Percentiles rank a stretch among this genome's conserved stretches.
These are phyloP conservation scores for Tyria jacobaeae DNA, from an alignment of 2,888 invertebrate species.

Conservation along the genomic window DNA sequence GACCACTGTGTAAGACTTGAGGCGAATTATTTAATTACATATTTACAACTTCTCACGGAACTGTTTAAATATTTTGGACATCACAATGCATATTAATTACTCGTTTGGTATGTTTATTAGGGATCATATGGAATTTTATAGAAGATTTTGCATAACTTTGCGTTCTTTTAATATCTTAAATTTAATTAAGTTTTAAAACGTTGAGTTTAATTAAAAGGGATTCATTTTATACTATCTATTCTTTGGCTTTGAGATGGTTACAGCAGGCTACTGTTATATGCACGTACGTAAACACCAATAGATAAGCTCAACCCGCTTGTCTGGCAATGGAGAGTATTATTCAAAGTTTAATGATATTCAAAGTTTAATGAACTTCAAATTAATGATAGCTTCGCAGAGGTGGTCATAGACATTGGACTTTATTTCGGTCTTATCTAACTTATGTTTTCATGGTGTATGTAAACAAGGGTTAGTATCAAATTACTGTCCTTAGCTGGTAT, in stretches of 20 bases:
- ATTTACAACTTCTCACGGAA: slow-evolving; percentile 31
- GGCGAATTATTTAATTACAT: slow-evolving; percentile 38
- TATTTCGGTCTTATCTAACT: slow-evolving; percentile 54
- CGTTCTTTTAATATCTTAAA: background rate
- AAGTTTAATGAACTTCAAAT: slow-evolving; percentile 48
- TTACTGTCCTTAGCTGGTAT: slow-evolving; percentile 40
- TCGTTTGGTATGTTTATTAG: slow-evolving; percentile 4
- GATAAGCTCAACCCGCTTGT: slow-evolving; percentile 43
- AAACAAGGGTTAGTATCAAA: slow-evolving; percentile 35
- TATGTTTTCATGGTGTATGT: slow-evolving; percentile 33
- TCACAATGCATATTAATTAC: slow-evolving; percentile 8
- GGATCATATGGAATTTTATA: background rate
- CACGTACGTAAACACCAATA: slow-evolving; percentile 21
- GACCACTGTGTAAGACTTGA: slow-evolving; percentile 34
- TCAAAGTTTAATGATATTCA: slow-evolving; percentile 47
- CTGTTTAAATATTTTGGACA: slow-evolving; percentile 22
- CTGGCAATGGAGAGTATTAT: slow-evolving; percentile 23
- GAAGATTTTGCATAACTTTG: slow-evolving; percentile 8
- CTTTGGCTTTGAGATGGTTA: no score
- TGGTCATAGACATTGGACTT: slow-evolving; percentile 38
- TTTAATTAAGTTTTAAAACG: background rate
- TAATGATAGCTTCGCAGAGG: slow-evolving; percentile 24
- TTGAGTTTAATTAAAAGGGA: background rate
- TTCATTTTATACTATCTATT: no score
- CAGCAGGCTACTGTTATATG: background rate